These are phyloP conservation scores for Meloidogyne exigua DNA, from an alignment of 1,140 invertebrate genomes.

Conservation along the genomic window DNA sequence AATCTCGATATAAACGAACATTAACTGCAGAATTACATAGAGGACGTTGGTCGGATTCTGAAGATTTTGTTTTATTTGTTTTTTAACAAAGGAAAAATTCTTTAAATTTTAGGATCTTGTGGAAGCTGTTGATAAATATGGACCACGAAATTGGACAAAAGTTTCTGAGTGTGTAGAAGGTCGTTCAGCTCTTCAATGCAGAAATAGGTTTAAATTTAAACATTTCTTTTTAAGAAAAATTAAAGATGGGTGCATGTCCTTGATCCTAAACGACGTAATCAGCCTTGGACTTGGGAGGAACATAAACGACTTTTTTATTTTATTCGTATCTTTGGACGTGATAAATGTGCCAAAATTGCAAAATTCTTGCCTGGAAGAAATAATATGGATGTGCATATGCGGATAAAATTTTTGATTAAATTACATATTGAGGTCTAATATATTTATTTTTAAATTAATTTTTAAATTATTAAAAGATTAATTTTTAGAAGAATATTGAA, in stretches of 20 bases:
- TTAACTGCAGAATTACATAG: constrained; percentile 27
- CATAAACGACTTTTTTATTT: constrained; percentile 40
- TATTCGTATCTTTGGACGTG: constrained; percentile 37
- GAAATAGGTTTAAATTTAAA: constrained; percentile 32
- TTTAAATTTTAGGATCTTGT: constrained; percentile 35
- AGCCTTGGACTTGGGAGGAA: constrained; percentile 42
- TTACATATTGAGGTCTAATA: constrained; percentile 42
- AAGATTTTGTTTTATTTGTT: constrained; percentile 39
- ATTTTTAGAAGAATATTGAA: constrained; percentile 11
- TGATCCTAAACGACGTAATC: constrained; percentile 41
- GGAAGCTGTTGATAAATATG: constrained; percentile 44
- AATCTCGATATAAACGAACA: constrained; percentile 38
- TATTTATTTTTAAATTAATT: background rate
- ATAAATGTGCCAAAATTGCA: constrained; percentile 43
- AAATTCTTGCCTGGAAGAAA: constrained; percentile 44
- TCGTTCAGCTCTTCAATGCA: constrained; percentile 36
- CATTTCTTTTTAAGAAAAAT: background rate
- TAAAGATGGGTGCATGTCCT: constrained; percentile 33
- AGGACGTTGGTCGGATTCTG: constrained; percentile 39
- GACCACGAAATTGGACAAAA: constrained; percentile 41
- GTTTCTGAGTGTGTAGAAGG: constrained; percentile 32
- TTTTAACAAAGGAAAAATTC: background rate
- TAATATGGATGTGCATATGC: constrained; percentile 43
- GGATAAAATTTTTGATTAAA: constrained; percentile 34
- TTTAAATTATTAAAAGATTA: background rate